Evolutionary conservation across 1,140 invertebrate genomes (phyloP), one percentile per base, ranked within the genome.

Genomic region (Lordiphosa clarofinis): DNA sequence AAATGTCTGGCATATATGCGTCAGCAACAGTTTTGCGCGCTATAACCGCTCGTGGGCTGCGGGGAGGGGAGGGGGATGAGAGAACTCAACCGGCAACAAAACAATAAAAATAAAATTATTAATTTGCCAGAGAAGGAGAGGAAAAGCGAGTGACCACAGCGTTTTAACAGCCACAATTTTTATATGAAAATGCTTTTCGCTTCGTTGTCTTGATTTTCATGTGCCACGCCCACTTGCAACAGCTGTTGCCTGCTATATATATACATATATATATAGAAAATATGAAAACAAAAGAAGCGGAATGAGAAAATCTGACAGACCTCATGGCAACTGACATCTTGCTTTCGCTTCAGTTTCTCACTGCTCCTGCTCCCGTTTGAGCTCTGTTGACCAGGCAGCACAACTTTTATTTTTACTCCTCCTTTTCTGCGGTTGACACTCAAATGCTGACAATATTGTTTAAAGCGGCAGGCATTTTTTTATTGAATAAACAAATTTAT

Each of bases 61-160:
- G 13, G 3, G 21, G 15, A 13, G n/a, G 12, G 10, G n/a, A 12
- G 4, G 12, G 15, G 38, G 35, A 46, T 36, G 44, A 52, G 37
- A 21, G 13, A 42, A 47, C 53, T 66, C 56, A 37, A 67, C 35
- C 56, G 19, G 6, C 28, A 47, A 46, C 50, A 46, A 82, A 61
- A 76, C 76, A 82, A 82, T 84, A 82, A 82, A 75, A 82, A 81
- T 74, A 74, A 63, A 82, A 82, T 76, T 82, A 82, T 84, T 82
- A 82, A 84, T 82, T 76, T 76, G 72, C 46, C 52, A 57, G 42
- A 28, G 6, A 28, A 28, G 24, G 6, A 50, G 46, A 50, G 52
- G 40, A 63, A 53, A 54, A 49, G 48, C 37, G 47, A 75, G 66
- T 75, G 75, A 75, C 75, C 71, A 65, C 75, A 75, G 72, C 61